These are phyloP conservation scores for Bellardia bayeri DNA, from an alignment of 2,888 invertebrate genomes.

Conservation along the genomic window DNA sequence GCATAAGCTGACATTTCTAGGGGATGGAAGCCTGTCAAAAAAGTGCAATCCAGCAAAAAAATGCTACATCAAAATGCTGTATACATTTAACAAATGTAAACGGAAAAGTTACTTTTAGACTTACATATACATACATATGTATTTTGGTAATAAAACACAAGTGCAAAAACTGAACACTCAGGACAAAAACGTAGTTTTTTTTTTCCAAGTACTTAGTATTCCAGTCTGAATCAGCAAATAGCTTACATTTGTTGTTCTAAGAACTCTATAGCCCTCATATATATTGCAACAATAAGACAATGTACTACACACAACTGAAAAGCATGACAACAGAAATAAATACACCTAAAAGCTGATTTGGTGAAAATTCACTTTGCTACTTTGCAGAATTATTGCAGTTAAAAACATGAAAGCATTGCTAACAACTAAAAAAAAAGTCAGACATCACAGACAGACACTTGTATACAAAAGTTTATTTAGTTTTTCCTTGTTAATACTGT, in stretches of 20 bases:
- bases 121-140: neutral
- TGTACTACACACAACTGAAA: conserved; percentile 8
- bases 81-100: conserved; percentile 26
- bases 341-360: conserved; percentile 44
- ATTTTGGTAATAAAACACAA: conserved; percentile 11
- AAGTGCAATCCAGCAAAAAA: neutral
- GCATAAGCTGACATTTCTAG: no score
- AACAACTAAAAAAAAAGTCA: conserved; percentile 20
- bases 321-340: neutral
- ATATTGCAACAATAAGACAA: neutral
- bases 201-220: conserved; percentile 2
- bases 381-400: conserved; percentile 23
- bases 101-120: conserved; percentile 20
- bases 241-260: conserved; percentile 22
- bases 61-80: neutral
- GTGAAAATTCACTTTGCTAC: conserved; percentile 51
- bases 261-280: neutral
- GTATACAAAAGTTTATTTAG: conserved; percentile 4
- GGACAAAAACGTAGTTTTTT: neutral
- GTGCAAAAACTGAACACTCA: neutral
- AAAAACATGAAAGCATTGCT: neutral
- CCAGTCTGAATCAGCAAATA: conserved; percentile 21
- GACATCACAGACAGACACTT: conserved; percentile 12
- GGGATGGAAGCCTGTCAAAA: conserved; percentile 6
- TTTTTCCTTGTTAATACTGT: neutral